Conservation (phyloP, 2,888 invertebrate species). For the Micoletzkya japonica region DNA sequence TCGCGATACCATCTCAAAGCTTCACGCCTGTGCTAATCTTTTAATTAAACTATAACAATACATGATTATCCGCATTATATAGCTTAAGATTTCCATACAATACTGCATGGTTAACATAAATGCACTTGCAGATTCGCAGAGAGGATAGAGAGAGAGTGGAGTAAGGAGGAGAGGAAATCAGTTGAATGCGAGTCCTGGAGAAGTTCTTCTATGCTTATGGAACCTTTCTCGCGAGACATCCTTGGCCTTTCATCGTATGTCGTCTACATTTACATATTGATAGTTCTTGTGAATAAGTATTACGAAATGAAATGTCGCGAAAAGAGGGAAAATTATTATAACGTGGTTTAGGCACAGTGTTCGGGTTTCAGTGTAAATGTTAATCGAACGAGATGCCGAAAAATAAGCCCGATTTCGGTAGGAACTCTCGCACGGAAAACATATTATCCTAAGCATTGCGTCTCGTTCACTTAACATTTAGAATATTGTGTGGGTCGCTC, state of each 20-base stretch:
- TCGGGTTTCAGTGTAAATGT: too few species aligned
- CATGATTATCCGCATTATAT: too few species aligned
- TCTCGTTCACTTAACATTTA: too few species aligned
- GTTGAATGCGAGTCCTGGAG: slow-evolving; percentile 53
- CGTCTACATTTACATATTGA: background rate
- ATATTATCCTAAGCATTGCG: background rate
- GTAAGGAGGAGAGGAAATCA: slow-evolving; percentile 34
- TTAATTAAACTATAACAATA: too few species aligned
- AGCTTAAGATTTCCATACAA: too few species aligned
- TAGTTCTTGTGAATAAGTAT: background rate
- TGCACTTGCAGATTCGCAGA: background rate
- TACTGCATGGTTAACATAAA: background rate
- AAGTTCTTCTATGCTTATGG: slow-evolving; percentile 55
- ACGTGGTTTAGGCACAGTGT: too few species aligned
- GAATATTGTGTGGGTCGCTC: background rate
- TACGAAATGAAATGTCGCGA: background rate
- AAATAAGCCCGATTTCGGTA: background rate
- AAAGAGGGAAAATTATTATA: too few species aligned
- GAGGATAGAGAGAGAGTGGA: background rate
- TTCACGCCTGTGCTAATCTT: too few species aligned
- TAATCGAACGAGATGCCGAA: background rate
- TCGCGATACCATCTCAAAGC: too few species aligned
- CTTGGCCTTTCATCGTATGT: slow-evolving; percentile 56
- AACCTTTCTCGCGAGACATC: slow-evolving; percentile 50
- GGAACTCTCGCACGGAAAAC: background rate